Percentiles rank a stretch among this genome's conserved stretches.
These are phyloP conservation scores for Chroicocephalus ridibundus DNA, from an alignment of 2,113 vertebrate genomes.

Conservation along the genomic window DNA sequence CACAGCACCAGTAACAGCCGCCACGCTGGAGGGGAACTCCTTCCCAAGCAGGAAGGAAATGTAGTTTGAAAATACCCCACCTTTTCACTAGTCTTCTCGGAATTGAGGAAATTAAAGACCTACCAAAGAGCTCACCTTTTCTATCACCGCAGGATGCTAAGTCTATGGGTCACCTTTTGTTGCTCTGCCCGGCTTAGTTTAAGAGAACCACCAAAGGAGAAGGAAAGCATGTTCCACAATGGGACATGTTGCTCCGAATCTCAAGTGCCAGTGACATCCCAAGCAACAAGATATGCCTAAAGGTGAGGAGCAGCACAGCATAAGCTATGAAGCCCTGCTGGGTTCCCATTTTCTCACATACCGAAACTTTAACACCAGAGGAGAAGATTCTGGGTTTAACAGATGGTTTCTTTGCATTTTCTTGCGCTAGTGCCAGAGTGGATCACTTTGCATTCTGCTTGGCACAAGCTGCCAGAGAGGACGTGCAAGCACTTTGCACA, in stretches of 20 bases:
- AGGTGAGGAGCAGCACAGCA: not conserved
- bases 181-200: not conserved
- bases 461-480: not conserved
- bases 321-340: not conserved
- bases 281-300: not conserved
- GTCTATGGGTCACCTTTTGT: not conserved
- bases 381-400: not conserved
- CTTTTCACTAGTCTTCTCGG: not conserved
- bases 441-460: not conserved
- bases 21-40: not conserved
- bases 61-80: not conserved
- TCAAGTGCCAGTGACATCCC: not conserved
- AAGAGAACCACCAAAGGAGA: not conserved
- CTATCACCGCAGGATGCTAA: not conserved
- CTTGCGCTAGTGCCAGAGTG: not conserved
- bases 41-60: not conserved
- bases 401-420: not conserved
- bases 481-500: not conserved
- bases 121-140: not conserved
- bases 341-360: not conserved
- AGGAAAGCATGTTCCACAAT: not conserved
- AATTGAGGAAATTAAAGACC: not conserved
- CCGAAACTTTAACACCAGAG: not conserved
- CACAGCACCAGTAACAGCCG: accelerated
- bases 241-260: accelerated